These are phyloP conservation scores for Oreotrochilus melanogaster DNA, from an alignment of 2,113 vertebrate species.

Conservation along the genomic window DNA sequence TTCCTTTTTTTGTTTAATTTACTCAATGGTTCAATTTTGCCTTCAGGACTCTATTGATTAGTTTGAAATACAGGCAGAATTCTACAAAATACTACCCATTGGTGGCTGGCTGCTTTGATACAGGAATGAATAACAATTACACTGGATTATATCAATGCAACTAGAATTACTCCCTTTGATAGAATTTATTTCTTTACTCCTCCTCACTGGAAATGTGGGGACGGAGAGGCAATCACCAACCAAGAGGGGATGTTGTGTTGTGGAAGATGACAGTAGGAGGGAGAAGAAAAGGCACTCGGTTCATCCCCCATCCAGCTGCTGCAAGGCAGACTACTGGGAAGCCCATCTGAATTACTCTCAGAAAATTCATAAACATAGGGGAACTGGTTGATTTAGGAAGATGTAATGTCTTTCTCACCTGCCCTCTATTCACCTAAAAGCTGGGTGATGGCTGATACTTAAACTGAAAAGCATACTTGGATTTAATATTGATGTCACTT, in stretches of 20 bases:
- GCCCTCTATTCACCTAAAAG: neutral
- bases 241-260: neutral
- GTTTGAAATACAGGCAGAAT: neutral
- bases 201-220: neutral
- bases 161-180: neutral
- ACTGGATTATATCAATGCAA: neutral
- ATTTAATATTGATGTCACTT: neutral
- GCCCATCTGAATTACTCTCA: neutral
- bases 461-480: neutral
- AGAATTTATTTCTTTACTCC: neutral
- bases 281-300: neutral
- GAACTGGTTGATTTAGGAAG: neutral
- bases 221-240: neutral
- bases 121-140: neutral
- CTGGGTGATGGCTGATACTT: neutral
- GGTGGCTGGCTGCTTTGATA: neutral
- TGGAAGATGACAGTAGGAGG: neutral
- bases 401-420: neutral
- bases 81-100: neutral
- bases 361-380: neutral
- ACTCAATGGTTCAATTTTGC: neutral
- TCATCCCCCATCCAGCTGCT: rapidly evolving
- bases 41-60: neutral
- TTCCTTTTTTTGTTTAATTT: neutral
- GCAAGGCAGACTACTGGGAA: neutral